Base-by-base conservation (phyloP, 2,888 invertebrate species). In the Drosophila hamatofila region DNA sequence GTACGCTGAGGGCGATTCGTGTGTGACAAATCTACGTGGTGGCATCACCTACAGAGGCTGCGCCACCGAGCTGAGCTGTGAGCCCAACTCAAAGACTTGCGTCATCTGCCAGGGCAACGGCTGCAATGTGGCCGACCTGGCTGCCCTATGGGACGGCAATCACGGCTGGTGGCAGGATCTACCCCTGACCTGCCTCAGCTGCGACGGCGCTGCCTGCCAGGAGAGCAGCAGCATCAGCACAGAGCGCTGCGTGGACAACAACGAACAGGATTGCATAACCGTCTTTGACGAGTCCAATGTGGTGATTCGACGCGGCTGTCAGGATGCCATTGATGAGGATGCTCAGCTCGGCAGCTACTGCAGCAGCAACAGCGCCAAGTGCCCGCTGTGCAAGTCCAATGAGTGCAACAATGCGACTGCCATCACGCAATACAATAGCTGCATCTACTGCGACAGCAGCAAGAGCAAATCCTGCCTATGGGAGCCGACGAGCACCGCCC, bases 141-240 rank as follows among this genome's bases (percentile, higher is more conserved):
- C 71, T 0, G 56, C 25, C 3, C 69, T 55, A 7, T 61, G 77
- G 3, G 92, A 92, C 41, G 86, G 91, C 35, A 92, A 91, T 25
- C 82, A 71, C 21, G 92, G 92, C 59, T 91, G 89, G 73, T 92
- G 92, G 92, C 92, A 92, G 72, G 92, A 92, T 71, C 82, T 92
- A 14, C 92, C 92, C 0, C 65, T 92, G 23, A 75, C 62, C 41
- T 92, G 92, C 61, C 78, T 73, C 0, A 81, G 67, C 21, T 92
- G 92, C 64, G 57, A 56, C 5, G 90, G 77, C 0, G 73, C 61
- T 8, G 75, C 46, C 1, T 92, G 92, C 51, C 62, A 72, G 42
- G 48, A 23, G 14, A 27, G 14, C 8, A 57, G 12, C 8, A 57
- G 0, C 1, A 42, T 73, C 4, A 33, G 27, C 49, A 33, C 57